A percentile compares a stretch with the other conserved stretches of the same genome.
Evolutionary conservation across 1,140 invertebrate species (phyloP).

Genomic region (Bacillus rossius): DNA sequence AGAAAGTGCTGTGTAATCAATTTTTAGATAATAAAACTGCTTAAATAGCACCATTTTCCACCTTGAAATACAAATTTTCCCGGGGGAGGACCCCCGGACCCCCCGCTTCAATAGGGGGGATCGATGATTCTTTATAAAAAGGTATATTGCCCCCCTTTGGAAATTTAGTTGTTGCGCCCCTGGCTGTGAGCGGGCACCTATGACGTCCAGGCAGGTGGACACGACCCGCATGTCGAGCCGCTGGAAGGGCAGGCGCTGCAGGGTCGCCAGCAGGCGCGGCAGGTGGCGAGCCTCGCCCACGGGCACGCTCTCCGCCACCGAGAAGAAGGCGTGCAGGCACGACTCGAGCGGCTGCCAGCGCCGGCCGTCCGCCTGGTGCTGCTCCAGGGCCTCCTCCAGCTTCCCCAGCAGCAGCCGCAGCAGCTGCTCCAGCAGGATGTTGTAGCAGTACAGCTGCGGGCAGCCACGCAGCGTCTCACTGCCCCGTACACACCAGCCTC

Average conservation of each 20-base stretch:
- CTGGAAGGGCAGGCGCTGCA: constrained; percentile 59
- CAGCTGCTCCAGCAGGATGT: constrained; percentile 64
- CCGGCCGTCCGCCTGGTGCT: constrained; percentile 32
- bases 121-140: too few species aligned
- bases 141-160: too few species aligned
- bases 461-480: too few species aligned
- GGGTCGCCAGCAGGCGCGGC: constrained; percentile 56
- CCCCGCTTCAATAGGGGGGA: too few species aligned
- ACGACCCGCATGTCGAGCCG: constrained; percentile 53
- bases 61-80: too few species aligned
- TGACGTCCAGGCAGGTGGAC: constrained; percentile 62
- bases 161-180: too few species aligned
- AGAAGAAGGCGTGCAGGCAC: constrained; percentile 73
- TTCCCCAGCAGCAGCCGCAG: constrained; percentile 56
- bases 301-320: constrained; percentile 70
- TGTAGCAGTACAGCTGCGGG: constrained; percentile 73
- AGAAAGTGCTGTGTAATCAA: too few species aligned
- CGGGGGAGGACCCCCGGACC: too few species aligned
- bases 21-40: too few species aligned
- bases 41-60: too few species aligned
- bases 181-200: too few species aligned
- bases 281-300: constrained; percentile 54
- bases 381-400: constrained; percentile 47
- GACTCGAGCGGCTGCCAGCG: constrained; percentile 67
- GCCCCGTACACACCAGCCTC: too few species aligned